Evolutionary conservation across 2,888 invertebrate genomes (phyloP).

Genomic region (Noctuana brunneofusca): DNA sequence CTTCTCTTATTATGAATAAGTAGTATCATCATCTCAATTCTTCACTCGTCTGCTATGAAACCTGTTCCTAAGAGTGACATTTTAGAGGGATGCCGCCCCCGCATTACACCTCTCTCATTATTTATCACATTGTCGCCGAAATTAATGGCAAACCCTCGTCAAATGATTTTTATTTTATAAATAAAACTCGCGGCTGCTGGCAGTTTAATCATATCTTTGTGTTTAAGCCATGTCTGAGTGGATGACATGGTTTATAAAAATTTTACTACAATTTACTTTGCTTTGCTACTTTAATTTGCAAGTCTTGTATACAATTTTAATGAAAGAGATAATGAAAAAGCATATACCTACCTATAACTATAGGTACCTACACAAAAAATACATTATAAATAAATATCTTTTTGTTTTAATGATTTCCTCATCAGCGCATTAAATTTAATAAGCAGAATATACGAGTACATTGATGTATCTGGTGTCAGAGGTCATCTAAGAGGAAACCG

Average conservation of each 20-base stretch:
- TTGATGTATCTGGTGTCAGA: conserved; percentile 70
- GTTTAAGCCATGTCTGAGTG: conserved; percentile 34
- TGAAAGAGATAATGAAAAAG: too few relatives aligned
- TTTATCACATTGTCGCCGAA: conserved; percentile 81
- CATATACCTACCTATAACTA: too few relatives aligned
- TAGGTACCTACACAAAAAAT: not conserved
- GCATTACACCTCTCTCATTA: conserved; percentile 80
- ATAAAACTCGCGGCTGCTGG: conserved; percentile 68
- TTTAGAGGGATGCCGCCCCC: conserved; percentile 67
- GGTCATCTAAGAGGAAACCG: conserved; percentile 69
- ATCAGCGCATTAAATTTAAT: conserved; percentile 51
- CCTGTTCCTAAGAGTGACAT: conserved; percentile 40
- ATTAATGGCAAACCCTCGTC: conserved; percentile 82
- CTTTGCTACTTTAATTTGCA: too few relatives aligned
- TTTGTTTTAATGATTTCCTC: conserved; percentile 18
- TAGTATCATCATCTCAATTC: too few relatives aligned
- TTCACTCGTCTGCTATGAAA: not conserved
- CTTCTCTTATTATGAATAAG: too few relatives aligned
- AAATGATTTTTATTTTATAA: conserved; percentile 80
- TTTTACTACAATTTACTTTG: too few relatives aligned
- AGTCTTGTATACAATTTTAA: too few relatives aligned
- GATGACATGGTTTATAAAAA: not conserved
- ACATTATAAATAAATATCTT: not conserved
- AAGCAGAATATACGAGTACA: conserved; percentile 54
- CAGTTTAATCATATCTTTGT: conserved; percentile 81